Evolutionary conservation across 2,888 invertebrate species (phyloP).

Genomic region (Andricus curvator): DNA sequence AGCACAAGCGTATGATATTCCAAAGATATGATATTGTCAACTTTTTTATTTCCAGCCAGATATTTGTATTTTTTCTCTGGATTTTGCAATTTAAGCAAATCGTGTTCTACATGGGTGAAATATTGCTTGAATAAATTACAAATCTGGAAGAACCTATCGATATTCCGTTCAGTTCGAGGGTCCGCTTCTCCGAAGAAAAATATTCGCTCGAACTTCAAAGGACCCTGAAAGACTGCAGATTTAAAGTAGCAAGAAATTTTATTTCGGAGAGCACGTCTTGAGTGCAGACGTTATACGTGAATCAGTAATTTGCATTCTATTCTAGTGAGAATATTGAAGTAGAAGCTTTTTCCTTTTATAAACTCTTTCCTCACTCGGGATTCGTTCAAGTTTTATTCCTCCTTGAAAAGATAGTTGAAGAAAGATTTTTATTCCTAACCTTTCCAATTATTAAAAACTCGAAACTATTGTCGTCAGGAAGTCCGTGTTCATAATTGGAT

Average conservation of each 20-base stretch:
- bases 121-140: constrained; percentile 21
- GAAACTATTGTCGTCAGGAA: too few relatives aligned
- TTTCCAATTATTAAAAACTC: not conserved
- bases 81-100: not conserved
- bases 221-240: constrained; percentile 27
- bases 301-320: constrained; percentile 16
- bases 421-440: not conserved
- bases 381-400: not conserved
- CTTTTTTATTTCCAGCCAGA: too few relatives aligned
- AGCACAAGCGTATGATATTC: too few relatives aligned
- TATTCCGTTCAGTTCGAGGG: constrained; percentile 14
- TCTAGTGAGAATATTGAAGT: constrained; percentile 4
- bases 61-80: too few relatives aligned
- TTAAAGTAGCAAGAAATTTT: constrained; percentile 28
- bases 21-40: too few relatives aligned
- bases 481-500: too few relatives aligned
- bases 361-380: not conserved
- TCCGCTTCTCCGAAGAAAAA: not conserved
- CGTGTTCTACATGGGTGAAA: not conserved
- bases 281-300: constrained; percentile 21
- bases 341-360: not conserved
- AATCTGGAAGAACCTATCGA: constrained; percentile 25
- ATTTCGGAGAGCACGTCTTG: constrained; percentile 15
- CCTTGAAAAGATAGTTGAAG: not conserved
- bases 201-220: constrained; percentile 22